Base-by-base conservation (phyloP, 1,140 invertebrate species). In the Bicyclus anynana region DNA sequence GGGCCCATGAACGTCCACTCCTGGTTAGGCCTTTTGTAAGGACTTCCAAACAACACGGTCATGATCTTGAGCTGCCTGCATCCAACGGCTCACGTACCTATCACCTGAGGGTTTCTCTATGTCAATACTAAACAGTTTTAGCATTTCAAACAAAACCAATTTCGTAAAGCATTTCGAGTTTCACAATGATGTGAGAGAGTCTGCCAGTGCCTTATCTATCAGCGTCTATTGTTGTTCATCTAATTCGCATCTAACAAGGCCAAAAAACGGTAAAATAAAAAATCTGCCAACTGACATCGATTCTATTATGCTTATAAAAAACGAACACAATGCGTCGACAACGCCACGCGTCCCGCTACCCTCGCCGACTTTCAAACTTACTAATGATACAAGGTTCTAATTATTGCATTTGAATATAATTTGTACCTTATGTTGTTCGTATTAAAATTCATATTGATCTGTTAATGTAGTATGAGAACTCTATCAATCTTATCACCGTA, bases 201-300 rank as follows among this genome's bases (percentile, higher is more conserved):
- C 27, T 46, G 48, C n/a, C n/a, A n/a, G n/a, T n/a, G n/a, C 26
- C 21, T 33, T 63, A 56, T 60, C 52, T 65, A 67, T 66, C 59
- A 47, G 59, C 27, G 51, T 38, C 54, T 59, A 53, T 69, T 62
- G 59, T 53, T 57, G 46, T 53, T 60, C 44, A 54, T 52, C 65
- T 59, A 62, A 67, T 64, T 66, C 57, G 60, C 66, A 40, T 61
- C 67, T 72, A 81, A 83, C 77, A 80, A 86, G 84, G 84, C 81
- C 78, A 84, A 84, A 84, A 87, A 87, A 85, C 81, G 83, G 81
- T 86, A 84, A 80, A 80, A 80, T 79, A 88, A 88, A 88, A 85
- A 86, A 86, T 85, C 81, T 84, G 81, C 84, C 81, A 87, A 86
- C 85, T 88, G 85, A 84, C 84, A 87, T 88, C 83, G 75, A 84